These are phyloP conservation scores for Arion vulgaris DNA, from an alignment of 1,140 invertebrate genomes.

Conservation along the genomic window DNA sequence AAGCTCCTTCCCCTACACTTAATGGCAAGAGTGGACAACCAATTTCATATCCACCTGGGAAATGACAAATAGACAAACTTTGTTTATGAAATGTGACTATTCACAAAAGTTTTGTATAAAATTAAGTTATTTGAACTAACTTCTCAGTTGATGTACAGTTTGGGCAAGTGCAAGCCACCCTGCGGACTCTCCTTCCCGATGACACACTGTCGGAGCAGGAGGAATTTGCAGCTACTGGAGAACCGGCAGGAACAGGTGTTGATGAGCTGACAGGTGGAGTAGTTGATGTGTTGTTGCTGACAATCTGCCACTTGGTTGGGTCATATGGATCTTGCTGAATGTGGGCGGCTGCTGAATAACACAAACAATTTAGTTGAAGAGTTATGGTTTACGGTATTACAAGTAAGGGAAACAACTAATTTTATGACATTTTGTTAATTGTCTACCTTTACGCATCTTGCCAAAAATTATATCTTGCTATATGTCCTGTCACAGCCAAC, in stretches of 20 bases:
- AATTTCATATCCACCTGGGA: no score
- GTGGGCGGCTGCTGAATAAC: conserved; percentile 59
- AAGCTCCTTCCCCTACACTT: no score
- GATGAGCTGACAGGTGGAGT: conserved; percentile 46
- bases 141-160: conserved; percentile 88
- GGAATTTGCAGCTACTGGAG: conserved; percentile 49
- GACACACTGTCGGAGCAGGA: conserved; percentile 46
- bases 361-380: not conserved
- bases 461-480: no score
- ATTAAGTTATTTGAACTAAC: conserved; percentile 73
- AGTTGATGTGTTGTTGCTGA: conserved; percentile 65
- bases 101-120: not conserved
- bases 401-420: not conserved
- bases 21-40: no score
- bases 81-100: no score
- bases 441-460: no score
- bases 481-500: no score
- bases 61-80: no score
- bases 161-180: conserved; percentile 96
- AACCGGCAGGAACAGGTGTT: not conserved
- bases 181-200: conserved; percentile 75
- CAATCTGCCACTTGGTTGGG: conserved; percentile 81
- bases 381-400: not conserved
- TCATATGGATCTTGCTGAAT: conserved; percentile 79
- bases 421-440: no score